A percentile compares a stretch with the other conserved stretches of the same genome.
Evolutionary conservation across 1,140 invertebrate species (phyloP).

Genomic region (Caenorhabditis tropicalis): DNA sequence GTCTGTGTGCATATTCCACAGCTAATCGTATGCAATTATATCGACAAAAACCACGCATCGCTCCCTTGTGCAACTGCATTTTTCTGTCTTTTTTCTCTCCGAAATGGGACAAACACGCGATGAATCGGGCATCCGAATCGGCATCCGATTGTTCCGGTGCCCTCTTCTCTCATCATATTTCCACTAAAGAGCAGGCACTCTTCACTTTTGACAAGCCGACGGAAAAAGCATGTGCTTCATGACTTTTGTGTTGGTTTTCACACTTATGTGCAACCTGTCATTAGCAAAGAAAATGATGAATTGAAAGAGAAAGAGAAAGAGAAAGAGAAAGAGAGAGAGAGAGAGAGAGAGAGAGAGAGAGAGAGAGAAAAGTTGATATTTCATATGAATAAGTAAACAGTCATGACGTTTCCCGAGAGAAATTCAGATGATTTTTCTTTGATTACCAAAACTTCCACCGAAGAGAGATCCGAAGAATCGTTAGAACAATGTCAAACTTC

Average conservation of each 20-base stretch:
- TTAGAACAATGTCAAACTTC: too few species aligned
- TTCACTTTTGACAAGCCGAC: background rate
- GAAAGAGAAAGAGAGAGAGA: too few species aligned
- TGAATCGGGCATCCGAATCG: background rate
- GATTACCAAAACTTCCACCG: too few species aligned
- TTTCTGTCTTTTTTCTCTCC: background rate
- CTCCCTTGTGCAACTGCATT: slow-evolving; percentile 23
- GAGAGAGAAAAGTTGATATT: too few species aligned
- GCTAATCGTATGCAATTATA: slow-evolving; percentile 44
- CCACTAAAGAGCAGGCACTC: background rate
- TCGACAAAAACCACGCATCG: slow-evolving; percentile 42
- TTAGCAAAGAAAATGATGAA: background rate
- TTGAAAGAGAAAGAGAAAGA: too few species aligned
- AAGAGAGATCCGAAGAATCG: too few species aligned
- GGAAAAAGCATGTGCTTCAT: background rate
- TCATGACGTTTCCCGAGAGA: too few species aligned
- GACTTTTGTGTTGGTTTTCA: background rate
- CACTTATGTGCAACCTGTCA: slow-evolving; percentile 9
- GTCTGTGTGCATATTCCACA: background rate
- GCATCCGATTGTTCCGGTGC: background rate
- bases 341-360: too few species aligned
- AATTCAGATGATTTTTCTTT: too few species aligned
- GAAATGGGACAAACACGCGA: slow-evolving; percentile 40
- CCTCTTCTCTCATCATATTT: background rate
- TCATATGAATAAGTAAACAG: too few species aligned